Base-by-base conservation (phyloP, 2,113 vertebrate species). In the Rattus norvegicus region DNA sequence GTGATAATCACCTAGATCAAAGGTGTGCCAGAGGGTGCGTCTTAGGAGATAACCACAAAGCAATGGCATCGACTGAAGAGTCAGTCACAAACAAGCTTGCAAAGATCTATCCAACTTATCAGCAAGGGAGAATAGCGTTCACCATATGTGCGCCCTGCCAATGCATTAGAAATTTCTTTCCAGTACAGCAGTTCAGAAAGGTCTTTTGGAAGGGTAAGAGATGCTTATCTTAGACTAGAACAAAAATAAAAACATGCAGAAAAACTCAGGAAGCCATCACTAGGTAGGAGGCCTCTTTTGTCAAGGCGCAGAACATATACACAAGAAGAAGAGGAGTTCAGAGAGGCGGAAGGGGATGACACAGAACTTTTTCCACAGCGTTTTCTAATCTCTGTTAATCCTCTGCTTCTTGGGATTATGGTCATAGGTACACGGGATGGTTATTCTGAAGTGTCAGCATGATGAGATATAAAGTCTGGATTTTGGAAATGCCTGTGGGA, bases 321-420 rank as follows among this genome's bases (percentile, higher is more conserved):
- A 13, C 2, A 83, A 30, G 11, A 33, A 13, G 2, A 20, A 69
- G 61, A 26, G 33, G 19, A 24, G 5, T 17, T 47, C 76, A 33
- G 7, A 81, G 49, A 90, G 3, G 3, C 22, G 61, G 36, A 79
- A 3, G 43, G 39, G 10, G 70, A 69, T 12, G n/a, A 4, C 4
- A 36, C 2, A 11, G 39, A 36, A 72, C 47, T 43, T 47, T 19
- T 90, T 20, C 10, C 20, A 17, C 1, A 26, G 92, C 69, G 69
- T 47, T 54, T 54, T 69, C 14, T 0, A 7, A 24, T 56, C 39
- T 33, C 2, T 43, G 3, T 12, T 52, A 22, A 19, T n/a, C n/a
- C 9, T 19, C 47, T 1, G 2, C 0, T 36, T 20, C 33, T 59
- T 11, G 1, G 12, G 1, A 39, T 11, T 47, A 30, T 0, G 1